Percentiles rank a stretch among this genome's conserved stretches.
Evolutionary conservation across 2,888 invertebrate species (phyloP).

Genomic region (Clitarchus hookeri): DNA sequence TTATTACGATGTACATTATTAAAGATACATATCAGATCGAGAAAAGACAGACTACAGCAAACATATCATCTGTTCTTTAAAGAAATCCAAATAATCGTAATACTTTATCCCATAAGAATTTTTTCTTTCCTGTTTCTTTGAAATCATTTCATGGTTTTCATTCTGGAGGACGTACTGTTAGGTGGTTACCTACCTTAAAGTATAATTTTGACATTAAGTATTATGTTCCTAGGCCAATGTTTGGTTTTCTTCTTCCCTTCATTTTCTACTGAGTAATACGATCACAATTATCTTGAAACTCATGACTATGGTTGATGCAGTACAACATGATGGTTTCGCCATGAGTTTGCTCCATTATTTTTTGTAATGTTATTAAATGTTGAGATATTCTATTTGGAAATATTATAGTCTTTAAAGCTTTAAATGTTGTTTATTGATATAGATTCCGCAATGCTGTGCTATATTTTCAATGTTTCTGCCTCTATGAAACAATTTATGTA

Average conservation of each 20-base stretch:
- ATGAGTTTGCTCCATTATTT: background rate
- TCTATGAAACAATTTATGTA: constrained; percentile 20
- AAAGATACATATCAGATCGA: constrained; percentile 10
- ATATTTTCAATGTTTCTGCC: constrained; percentile 23
- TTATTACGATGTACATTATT: background rate
- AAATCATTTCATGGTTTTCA: background rate
- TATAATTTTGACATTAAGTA: background rate
- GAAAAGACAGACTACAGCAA: background rate
- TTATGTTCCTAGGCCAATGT: no score
- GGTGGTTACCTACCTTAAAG: background rate
- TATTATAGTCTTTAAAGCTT: constrained; percentile 11
- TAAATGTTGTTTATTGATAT: constrained; percentile 25
- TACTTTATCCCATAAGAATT: no score
- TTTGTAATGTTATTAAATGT: constrained; percentile 5
- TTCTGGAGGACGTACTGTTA: background rate
- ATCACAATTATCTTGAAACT: background rate
- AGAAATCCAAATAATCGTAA: background rate
- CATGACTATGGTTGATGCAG: background rate
- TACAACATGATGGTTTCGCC: background rate
- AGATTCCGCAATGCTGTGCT: background rate
- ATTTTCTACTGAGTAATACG: background rate
- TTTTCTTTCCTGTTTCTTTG: background rate
- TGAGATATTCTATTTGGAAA: constrained; percentile 6
- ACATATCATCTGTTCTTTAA: background rate
- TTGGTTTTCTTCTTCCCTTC: background rate